Conservation (phyloP, 2,113 vertebrate species). For the Sapajus apella region DNA sequence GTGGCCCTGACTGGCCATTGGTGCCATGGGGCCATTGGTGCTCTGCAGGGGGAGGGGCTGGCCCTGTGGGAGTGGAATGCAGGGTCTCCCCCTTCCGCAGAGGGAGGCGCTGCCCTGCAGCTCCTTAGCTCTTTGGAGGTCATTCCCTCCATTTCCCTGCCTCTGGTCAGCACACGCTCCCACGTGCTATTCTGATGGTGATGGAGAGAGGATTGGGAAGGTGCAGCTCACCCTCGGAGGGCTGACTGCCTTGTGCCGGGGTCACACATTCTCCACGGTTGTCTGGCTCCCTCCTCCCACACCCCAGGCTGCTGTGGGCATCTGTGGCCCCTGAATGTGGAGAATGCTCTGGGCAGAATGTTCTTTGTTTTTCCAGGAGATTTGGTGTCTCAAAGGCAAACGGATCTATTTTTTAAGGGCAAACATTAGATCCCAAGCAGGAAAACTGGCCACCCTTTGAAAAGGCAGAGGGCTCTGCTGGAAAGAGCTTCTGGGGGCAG, state of each 20-base stretch:
- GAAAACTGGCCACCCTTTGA: not conserved
- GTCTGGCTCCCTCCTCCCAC: too few species aligned
- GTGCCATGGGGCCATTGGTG: not conserved
- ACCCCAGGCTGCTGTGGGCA: not conserved
- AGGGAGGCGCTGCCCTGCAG: not conserved
- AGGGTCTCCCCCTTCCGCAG: conserved; percentile 7
- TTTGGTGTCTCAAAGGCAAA: not conserved
- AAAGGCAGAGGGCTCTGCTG: not conserved
- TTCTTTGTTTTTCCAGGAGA: not conserved
- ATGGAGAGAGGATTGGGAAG: not conserved
- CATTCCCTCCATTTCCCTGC: not conserved
- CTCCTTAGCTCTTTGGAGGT: not conserved
- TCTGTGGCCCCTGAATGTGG: not conserved
- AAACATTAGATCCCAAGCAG: not conserved
- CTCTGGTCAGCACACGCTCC: not conserved
- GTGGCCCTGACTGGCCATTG: not conserved
- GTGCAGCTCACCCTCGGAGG: too few species aligned
- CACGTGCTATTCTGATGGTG: not conserved
- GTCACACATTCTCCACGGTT: fast-evolving
- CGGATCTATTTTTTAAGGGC: conserved; percentile 8
- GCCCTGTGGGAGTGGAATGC: conserved; percentile 48
- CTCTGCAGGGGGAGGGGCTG: not conserved
- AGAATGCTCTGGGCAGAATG: not conserved
- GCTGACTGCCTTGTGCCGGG: not conserved
- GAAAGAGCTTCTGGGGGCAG: not conserved